Percentiles rank a stretch among this genome's conserved stretches.
Evolutionary conservation across 2,113 vertebrate genomes (phyloP).

Genomic region (Pelodiscus sinensis): DNA sequence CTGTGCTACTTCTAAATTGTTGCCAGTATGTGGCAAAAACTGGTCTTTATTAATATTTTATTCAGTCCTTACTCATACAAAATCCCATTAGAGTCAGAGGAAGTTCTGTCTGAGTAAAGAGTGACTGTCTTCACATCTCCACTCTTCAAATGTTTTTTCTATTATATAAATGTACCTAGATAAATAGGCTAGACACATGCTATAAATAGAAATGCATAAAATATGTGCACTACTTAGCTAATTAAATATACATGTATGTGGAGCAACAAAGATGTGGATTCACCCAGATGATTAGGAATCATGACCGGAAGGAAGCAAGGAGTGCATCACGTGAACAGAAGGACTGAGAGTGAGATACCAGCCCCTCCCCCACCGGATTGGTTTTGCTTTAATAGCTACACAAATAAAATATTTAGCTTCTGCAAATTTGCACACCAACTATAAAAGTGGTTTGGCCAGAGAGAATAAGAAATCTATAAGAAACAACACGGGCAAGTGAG

Average conservation of each 20-base stretch:
- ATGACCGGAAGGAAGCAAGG: too few species aligned
- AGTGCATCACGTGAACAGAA: too few species aligned
- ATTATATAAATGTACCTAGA: background rate
- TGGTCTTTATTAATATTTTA: background rate
- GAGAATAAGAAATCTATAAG: too few species aligned
- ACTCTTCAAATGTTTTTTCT: conserved; percentile 6
- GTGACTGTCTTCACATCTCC: background rate
- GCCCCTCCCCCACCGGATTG: too few species aligned
- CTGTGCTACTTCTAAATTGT: background rate
- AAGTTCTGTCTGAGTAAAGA: conserved; percentile 34
- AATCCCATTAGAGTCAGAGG: background rate
- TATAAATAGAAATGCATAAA: background rate
- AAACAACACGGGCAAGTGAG: too few species aligned
- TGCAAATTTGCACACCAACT: too few species aligned
- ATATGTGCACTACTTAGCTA: background rate
- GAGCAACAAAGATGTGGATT: background rate
- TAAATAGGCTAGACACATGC: background rate
- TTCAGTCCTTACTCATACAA: background rate
- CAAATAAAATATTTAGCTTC: too few species aligned
- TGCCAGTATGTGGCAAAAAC: background rate
- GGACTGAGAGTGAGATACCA: too few species aligned
- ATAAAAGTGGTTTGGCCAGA: too few species aligned
- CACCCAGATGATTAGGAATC: conserved; percentile 4
- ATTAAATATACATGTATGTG: background rate
- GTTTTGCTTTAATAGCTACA: too few species aligned